Evolutionary conservation across 2,797 vertebrate species (phyloP).

Genomic region (Paramormyrops hopkinsi): DNA sequence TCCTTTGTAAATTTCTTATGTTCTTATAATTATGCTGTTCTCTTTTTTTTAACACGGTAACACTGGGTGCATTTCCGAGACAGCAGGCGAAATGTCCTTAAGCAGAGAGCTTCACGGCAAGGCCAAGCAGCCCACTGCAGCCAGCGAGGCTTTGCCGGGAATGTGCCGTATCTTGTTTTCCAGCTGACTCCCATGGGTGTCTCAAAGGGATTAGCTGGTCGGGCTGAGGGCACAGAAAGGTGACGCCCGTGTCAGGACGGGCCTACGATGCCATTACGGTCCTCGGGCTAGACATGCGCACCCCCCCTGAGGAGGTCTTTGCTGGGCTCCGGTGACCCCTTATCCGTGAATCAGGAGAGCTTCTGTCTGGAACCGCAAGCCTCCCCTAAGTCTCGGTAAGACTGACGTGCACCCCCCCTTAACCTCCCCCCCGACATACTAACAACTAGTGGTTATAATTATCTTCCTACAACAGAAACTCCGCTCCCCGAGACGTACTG

Average conservation of each 20-base stretch:
- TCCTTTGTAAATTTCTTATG: too few relatives aligned
- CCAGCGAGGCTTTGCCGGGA: background rate
- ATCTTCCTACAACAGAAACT: slow-evolving; percentile 70
- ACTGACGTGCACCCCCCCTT: background rate
- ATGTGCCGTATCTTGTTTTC: background rate
- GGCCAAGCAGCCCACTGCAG: background rate
- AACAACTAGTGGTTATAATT: slow-evolving; percentile 54
- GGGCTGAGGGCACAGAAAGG: background rate
- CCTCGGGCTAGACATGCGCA: background rate
- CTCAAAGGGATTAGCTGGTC: background rate
- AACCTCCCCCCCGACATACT: background rate
- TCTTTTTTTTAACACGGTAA: background rate
- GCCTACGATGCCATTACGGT: too few relatives aligned
- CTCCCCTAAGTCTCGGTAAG: background rate
- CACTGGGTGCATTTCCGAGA: background rate
- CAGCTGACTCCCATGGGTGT: background rate
- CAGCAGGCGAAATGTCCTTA: background rate
- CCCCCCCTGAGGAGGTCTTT: background rate
- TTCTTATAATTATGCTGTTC: background rate
- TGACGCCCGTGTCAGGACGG: background rate
- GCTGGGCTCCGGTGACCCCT: background rate
- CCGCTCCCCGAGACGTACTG: slow-evolving; percentile 39
- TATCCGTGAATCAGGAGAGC: background rate
- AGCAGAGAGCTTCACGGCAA: background rate
- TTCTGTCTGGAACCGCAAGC: background rate